Percentiles rank a stretch among this genome's conserved stretches.
These are phyloP conservation scores for Spondyliosoma cantharus DNA, from an alignment of 2,797 vertebrate species.

Conservation along the genomic window DNA sequence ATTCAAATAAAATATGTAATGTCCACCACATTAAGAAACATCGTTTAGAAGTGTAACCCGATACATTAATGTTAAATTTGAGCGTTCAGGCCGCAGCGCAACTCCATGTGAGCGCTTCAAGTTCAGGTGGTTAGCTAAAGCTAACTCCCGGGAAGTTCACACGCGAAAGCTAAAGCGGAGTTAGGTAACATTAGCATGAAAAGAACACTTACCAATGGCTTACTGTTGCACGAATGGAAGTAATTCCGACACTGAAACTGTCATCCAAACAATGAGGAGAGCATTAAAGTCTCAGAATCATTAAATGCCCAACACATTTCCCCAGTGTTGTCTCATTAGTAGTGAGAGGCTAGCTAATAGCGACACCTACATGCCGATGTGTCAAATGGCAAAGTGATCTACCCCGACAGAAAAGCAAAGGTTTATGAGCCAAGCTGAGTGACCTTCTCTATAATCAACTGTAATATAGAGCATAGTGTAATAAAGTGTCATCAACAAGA, in stretches of 20 bases:
- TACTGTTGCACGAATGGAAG: too few species aligned
- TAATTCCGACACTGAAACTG: background rate
- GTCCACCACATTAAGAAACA: background rate
- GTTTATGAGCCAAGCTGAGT: too few species aligned
- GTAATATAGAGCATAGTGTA: too few species aligned
- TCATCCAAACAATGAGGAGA: background rate
- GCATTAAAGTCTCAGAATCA: background rate
- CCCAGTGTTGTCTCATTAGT: fast-evolving
- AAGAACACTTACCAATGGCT: conserved; percentile 34
- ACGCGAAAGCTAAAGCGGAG: fast-evolving
- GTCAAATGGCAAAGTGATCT: background rate
- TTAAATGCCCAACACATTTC: background rate
- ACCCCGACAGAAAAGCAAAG: background rate
- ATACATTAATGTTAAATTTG: background rate
- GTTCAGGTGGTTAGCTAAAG: background rate
- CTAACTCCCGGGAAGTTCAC: too few species aligned
- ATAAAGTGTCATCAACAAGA: background rate
- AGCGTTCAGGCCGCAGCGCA: background rate
- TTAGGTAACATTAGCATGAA: background rate
- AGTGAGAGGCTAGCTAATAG: background rate
- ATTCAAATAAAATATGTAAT: background rate
- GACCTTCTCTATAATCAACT: too few species aligned
- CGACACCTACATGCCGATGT: conserved; percentile 14
- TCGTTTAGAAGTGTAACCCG: background rate
- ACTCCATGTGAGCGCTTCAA: background rate